Evolutionary conservation across 2,888 invertebrate species (phyloP).

Genomic region (Himalopsyche kuldschensis): DNA sequence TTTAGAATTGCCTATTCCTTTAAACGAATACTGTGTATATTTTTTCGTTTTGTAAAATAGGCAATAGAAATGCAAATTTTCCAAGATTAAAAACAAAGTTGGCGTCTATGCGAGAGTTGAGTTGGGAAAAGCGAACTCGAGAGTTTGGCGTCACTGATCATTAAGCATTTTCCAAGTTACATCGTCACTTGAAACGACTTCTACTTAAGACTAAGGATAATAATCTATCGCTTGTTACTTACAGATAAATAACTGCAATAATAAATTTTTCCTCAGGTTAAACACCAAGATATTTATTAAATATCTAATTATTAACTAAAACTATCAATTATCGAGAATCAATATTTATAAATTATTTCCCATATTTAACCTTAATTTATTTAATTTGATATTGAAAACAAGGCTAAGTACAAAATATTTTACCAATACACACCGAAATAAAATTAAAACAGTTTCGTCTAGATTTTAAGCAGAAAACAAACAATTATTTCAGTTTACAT

Average conservation of each 20-base stretch:
- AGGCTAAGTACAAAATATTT: too few relatives aligned
- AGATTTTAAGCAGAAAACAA: too few relatives aligned
- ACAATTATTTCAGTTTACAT: too few relatives aligned
- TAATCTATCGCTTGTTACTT: background rate
- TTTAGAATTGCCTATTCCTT: background rate
- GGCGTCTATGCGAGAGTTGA: conserved; percentile 13
- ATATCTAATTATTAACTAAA: background rate
- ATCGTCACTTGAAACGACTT: conserved; percentile 21
- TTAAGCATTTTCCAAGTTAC: conserved; percentile 32
- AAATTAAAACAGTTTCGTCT: too few relatives aligned
- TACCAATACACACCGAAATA: too few relatives aligned
- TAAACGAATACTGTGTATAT: conserved; percentile 6
- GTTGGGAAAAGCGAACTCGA: conserved; percentile 17
- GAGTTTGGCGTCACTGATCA: conserved; percentile 32
- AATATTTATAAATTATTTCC: too few relatives aligned
- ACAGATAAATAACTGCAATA: background rate
- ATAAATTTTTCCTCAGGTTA: background rate
- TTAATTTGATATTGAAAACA: too few relatives aligned
- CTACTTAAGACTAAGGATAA: background rate
- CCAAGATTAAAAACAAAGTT: conserved; percentile 37
- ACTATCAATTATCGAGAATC: background rate
- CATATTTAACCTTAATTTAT: too few relatives aligned
- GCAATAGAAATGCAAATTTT: conserved; percentile 36
- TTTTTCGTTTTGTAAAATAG: conserved; percentile 28
- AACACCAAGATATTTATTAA: background rate